phyloP scores from a whole-genome alignment of 2,113 vertebrate species.

The Regulus satrapa region DNA sequence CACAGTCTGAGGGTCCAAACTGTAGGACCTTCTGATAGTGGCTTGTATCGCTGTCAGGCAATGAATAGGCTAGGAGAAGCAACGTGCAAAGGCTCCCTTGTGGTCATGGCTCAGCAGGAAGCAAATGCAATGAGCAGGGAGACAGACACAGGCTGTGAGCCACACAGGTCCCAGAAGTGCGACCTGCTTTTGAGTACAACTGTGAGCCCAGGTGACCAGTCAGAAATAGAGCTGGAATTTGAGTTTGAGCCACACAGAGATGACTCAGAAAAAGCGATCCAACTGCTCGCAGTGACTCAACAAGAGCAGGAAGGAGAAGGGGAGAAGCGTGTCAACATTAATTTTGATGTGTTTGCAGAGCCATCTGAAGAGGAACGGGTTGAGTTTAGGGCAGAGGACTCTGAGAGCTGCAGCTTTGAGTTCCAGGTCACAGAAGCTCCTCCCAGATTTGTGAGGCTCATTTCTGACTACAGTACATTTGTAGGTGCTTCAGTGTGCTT shows the following conservation, averaged over 20 bases:
- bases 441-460: conserved; percentile 83
- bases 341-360: conserved; percentile 83
- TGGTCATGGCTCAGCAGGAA: conserved; percentile 70
- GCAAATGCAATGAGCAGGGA: conserved; percentile 61
- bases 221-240: conserved; percentile 87
- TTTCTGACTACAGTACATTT: conserved; percentile 81
- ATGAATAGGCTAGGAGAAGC: conserved; percentile 88
- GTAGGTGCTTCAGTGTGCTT: conserved; percentile 83
- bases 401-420: conserved; percentile 86
- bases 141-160: conserved; percentile 58
- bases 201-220: conserved; percentile 71
- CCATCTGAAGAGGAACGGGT: conserved; percentile 79
- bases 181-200: conserved; percentile 78
- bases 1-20: conserved; percentile 85
- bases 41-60: conserved; percentile 85
- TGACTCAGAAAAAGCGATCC: conserved; percentile 77
- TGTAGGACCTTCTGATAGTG: conserved; percentile 78
- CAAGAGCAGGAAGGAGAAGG: conserved; percentile 73
- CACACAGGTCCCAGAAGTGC: conserved; percentile 71
- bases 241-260: conserved; percentile 77
- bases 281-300: conserved; percentile 77
- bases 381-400: conserved; percentile 83
- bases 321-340: conserved; percentile 76
- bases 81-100: conserved; percentile 80
- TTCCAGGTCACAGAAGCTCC: conserved; percentile 86